Conservation (phyloP, 2,888 invertebrate genomes). For the Drosophila kuntzei region DNA sequence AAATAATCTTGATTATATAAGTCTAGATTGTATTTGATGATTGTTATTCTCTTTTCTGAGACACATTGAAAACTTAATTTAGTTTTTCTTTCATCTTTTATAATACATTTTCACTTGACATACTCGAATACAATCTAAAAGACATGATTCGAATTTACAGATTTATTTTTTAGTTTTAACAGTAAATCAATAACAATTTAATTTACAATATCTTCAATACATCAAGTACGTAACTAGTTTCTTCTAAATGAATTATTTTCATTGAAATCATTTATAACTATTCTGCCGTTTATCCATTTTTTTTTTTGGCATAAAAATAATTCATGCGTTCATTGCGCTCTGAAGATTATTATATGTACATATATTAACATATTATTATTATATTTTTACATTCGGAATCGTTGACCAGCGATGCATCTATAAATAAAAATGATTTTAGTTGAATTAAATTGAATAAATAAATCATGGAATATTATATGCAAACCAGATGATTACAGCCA, state of each 20-base stretch:
- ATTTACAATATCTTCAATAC: neutral
- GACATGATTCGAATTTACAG: neutral
- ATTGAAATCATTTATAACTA: neutral
- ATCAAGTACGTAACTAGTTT: neutral
- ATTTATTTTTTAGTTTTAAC: neutral
- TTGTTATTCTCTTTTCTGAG: neutral
- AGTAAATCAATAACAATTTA: too few species aligned
- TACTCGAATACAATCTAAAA: neutral
- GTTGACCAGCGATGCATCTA: constrained; percentile 16
- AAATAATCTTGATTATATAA: neutral
- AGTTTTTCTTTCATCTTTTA: neutral
- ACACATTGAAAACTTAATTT: neutral
- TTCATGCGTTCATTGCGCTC: neutral
- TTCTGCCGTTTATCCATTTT: neutral
- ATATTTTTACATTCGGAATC: neutral
- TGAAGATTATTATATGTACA: neutral
- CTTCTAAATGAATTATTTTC: neutral
- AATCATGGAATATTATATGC: constrained; percentile 10
- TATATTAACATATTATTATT: constrained; percentile 2
- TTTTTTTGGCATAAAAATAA: constrained; percentile 2
- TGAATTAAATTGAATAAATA: neutral
- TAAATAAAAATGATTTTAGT: constrained; percentile 24
- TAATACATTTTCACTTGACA: neutral
- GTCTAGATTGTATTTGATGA: neutral
- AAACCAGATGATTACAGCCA: constrained; percentile 23